phyloP scores from a whole-genome alignment of 2,797 vertebrate species.

The Acrossocheilus wenchowensis region DNA sequence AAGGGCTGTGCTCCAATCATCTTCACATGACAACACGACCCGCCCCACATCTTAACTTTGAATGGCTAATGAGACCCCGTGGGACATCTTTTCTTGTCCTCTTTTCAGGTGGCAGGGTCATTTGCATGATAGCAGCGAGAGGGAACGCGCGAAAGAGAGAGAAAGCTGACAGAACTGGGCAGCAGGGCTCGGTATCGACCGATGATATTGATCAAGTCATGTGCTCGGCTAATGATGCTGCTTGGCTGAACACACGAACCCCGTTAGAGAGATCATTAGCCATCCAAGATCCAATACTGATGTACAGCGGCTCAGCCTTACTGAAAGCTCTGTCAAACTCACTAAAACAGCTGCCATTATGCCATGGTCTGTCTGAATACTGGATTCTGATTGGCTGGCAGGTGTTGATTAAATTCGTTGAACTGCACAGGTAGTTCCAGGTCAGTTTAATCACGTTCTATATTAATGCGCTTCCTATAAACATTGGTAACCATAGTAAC shows the following conservation, averaged over 20 bases:
- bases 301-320: slow-evolving; percentile 12
- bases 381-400: too few species aligned
- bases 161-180: neutral
- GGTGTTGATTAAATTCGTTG: too few species aligned
- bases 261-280: slow-evolving; percentile 35
- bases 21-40: slow-evolving; percentile 62
- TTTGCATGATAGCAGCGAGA: slow-evolving; percentile 50
- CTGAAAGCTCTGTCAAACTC: slow-evolving; percentile 32
- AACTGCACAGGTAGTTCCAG: too few species aligned
- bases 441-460: too few species aligned
- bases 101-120: slow-evolving; percentile 56
- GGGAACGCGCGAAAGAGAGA: neutral
- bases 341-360: neutral
- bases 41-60: slow-evolving; percentile 59
- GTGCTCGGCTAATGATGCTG: slow-evolving; percentile 52
- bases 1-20: slow-evolving; percentile 61
- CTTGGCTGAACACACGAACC: slow-evolving; percentile 43
- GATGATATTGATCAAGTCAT: slow-evolving; percentile 50
- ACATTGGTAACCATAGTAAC: too few species aligned
- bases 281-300: slow-evolving; percentile 25
- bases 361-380: too few species aligned
- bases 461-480: too few species aligned
- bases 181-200: slow-evolving; percentile 17
- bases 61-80: slow-evolving; percentile 62
- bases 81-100: slow-evolving; percentile 52